Conservation (phyloP, 2,888 invertebrate genomes). For the Cephus nigrinus region DNA sequence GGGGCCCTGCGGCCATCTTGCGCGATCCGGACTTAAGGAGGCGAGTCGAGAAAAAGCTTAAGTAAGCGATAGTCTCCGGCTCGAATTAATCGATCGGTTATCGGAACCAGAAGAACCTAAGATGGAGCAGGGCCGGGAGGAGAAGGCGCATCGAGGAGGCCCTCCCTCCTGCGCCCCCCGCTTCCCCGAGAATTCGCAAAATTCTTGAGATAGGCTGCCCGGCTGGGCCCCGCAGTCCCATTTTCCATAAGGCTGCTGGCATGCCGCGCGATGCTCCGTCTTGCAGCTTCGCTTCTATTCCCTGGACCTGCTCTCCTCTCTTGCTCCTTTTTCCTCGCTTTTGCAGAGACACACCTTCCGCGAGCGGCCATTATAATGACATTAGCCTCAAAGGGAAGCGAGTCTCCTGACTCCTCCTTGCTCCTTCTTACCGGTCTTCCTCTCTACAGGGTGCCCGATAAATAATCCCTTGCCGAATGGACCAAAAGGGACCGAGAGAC, state of each 20-base stretch:
- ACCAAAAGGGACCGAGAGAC: too few species aligned
- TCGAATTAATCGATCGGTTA: constrained; percentile 61
- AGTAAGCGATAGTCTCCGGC: constrained; percentile 38
- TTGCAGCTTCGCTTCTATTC: too few species aligned
- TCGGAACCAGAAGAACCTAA: constrained; percentile 23
- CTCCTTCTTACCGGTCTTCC: constrained; percentile 9
- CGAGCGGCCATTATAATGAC: constrained; percentile 48
- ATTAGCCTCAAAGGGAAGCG: constrained; percentile 31
- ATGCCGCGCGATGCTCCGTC: too few species aligned
- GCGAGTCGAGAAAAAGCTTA: constrained; percentile 39
- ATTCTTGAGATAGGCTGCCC: too few species aligned
- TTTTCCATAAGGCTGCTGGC: too few species aligned
- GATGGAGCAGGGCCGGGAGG: neutral
- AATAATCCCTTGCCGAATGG: neutral
- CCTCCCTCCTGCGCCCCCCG: neutral
- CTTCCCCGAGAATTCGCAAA: neutral
- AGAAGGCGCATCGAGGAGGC: too few species aligned
- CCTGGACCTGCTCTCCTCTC: too few species aligned
- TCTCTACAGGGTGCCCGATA: constrained; percentile 23
- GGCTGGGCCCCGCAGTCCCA: too few species aligned
- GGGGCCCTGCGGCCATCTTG: constrained; percentile 61
- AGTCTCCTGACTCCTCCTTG: neutral
- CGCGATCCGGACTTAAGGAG: constrained; percentile 60
- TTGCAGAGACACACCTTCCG: constrained; percentile 24
- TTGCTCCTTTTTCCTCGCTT: constrained; percentile 2